Percentiles rank a stretch among this genome's conserved stretches.
phyloP scores from a whole-genome alignment of 2,113 vertebrate genomes.

The Phalacrocorax pelagicus region DNA sequence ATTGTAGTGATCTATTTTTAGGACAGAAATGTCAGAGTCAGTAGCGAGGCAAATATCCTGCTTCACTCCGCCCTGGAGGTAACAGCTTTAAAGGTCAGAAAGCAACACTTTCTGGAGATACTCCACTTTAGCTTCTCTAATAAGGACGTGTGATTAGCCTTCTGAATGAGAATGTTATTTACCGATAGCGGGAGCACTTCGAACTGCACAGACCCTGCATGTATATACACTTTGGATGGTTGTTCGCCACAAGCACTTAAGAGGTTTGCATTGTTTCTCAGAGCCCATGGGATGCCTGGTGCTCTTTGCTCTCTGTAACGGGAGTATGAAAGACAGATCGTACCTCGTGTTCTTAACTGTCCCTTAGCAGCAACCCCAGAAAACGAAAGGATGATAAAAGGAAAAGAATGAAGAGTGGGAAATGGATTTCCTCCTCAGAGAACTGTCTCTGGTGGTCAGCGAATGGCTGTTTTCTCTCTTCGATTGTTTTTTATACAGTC shows the following conservation, averaged over 20 bases:
- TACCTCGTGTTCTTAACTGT: neutral
- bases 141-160: neutral
- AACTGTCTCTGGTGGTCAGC: neutral
- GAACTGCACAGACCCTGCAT: neutral
- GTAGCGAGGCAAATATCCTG: constrained; percentile 34
- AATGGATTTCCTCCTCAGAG: neutral
- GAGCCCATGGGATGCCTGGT: neutral
- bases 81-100: constrained; percentile 56
- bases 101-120: neutral
- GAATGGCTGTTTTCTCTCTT: neutral
- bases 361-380: neutral
- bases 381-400: neutral
- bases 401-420: neutral
- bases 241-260: neutral
- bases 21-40: constrained; percentile 48
- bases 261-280: neutral
- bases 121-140: neutral
- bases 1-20: constrained; percentile 45
- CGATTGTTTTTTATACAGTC: neutral
- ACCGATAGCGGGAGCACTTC: neutral
- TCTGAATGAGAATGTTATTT: neutral
- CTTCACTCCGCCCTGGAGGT: constrained; percentile 20
- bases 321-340: neutral
- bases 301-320: neutral
- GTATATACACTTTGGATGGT: fast-evolving